These are phyloP conservation scores for Choreutis nemorana DNA, from an alignment of 2,888 invertebrate species.

Conservation along the genomic window DNA sequence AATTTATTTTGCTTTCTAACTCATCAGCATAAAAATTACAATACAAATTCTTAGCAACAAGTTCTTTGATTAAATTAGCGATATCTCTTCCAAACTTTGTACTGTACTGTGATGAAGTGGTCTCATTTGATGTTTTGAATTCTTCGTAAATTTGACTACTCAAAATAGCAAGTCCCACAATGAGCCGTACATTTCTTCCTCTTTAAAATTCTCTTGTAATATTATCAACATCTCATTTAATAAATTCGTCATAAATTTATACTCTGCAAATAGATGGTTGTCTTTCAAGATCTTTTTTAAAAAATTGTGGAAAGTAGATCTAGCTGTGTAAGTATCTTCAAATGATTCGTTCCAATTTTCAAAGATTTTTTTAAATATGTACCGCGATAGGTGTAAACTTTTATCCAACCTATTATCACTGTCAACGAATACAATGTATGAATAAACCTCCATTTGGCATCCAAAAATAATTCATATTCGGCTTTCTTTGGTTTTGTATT, in stretches of 20 bases:
- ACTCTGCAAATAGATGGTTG: slow-evolving; percentile 4
- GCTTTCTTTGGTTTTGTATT: slow-evolving; percentile 3
- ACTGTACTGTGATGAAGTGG: no score
- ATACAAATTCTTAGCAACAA: slow-evolving; percentile 13
- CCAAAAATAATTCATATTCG: slow-evolving; percentile 11
- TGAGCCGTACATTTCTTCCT: no score
- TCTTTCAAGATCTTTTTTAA: no score
- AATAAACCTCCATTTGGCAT: slow-evolving; percentile 20
- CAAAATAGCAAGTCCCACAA: no score
- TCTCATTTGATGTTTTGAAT: no score
- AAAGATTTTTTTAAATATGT: slow-evolving; percentile 15
- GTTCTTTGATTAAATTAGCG: slow-evolving; percentile 15
- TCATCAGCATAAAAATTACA: no score
- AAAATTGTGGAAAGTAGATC: no score
- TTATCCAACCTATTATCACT: slow-evolving; percentile 11
- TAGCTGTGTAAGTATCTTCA: slow-evolving; percentile 7
- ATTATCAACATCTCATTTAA: slow-evolving; percentile 8
- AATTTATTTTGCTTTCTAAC: no score
- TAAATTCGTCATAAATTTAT: slow-evolving; percentile 1
- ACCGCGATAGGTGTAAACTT: slow-evolving; percentile 12
- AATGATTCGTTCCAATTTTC: slow-evolving; percentile 15
- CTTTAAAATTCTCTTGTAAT: slow-evolving; percentile 18
- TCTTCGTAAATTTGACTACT: no score
- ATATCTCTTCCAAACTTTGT: no score
- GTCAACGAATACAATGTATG: slow-evolving; percentile 14